Conservation (phyloP, 2,113 vertebrate species). For the Halcyon senegalensis region DNA sequence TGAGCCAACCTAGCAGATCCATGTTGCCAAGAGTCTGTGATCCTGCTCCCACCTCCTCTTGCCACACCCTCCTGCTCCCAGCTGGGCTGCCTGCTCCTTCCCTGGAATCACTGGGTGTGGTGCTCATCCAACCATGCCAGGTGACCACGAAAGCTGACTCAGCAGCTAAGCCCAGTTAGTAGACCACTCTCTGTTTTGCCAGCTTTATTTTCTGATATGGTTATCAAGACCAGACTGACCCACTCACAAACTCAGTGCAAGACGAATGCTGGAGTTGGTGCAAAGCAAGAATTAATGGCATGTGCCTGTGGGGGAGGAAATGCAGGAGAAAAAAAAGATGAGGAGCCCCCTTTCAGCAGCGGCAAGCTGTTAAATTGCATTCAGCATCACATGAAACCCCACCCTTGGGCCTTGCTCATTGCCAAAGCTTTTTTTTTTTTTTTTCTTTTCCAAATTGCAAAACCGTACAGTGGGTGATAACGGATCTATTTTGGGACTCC, state of each 20-base stretch:
- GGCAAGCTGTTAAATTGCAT: not conserved
- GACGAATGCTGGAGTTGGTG: not conserved
- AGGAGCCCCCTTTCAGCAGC: not conserved
- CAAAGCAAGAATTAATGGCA: not conserved
- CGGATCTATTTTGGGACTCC: constrained; percentile 20
- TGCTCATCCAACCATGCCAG: not conserved
- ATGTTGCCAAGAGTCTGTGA: not conserved
- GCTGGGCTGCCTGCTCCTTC: not conserved
- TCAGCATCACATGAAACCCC: not conserved
- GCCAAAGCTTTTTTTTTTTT: not conserved
- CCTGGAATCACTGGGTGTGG: not conserved
- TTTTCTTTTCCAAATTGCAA: not conserved
- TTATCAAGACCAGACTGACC: not conserved
- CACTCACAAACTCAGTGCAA: not conserved
- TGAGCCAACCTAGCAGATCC: not conserved
- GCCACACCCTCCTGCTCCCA: not conserved
- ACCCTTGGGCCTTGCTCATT: not conserved
- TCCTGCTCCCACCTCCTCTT: not conserved
- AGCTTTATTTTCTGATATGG: not conserved
- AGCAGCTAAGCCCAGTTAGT: not conserved
- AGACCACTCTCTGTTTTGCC: not conserved
- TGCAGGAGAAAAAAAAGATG: not conserved
- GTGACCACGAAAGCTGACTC: not conserved
- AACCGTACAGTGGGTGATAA: not conserved
- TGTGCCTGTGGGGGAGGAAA: not conserved